These are phyloP conservation scores for Prunella fulvescens DNA, from an alignment of 2,113 vertebrate genomes.

Conservation along the genomic window DNA sequence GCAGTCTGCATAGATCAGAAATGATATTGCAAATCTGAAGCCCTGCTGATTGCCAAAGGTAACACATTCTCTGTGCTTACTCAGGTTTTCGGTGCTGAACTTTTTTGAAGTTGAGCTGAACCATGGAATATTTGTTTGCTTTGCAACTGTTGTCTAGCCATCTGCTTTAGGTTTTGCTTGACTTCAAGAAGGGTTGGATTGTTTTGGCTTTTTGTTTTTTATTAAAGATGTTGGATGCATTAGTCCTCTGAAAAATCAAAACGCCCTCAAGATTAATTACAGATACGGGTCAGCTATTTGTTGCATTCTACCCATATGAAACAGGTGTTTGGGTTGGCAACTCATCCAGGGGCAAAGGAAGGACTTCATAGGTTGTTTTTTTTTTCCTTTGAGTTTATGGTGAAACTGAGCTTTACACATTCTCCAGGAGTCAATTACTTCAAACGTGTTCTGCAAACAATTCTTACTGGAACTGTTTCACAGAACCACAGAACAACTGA, in stretches of 20 bases:
- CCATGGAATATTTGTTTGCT: background rate
- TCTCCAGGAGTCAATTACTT: background rate
- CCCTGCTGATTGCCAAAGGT: conserved; percentile 29
- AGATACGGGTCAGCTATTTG: background rate
- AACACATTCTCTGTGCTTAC: conserved; percentile 30
- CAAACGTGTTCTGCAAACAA: background rate
- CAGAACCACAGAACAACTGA: background rate
- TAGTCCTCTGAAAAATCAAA: conserved; percentile 27
- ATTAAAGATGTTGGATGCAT: background rate
- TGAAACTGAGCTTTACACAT: background rate
- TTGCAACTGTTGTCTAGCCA: conserved; percentile 29
- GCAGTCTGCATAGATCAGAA: conserved; percentile 12
- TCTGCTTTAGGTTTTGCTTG: conserved; percentile 49
- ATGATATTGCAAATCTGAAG: background rate
- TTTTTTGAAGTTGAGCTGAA: conserved; percentile 32
- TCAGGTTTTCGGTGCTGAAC: background rate
- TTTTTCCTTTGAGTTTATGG: background rate
- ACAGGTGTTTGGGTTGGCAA: conserved; percentile 42
- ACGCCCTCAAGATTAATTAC: background rate
- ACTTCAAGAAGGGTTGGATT: background rate
- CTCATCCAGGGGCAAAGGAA: background rate
- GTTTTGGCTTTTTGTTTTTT: background rate
- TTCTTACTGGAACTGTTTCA: background rate
- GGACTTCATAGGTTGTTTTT: background rate
- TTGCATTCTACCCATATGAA: background rate